These are phyloP conservation scores for Neopelma chrysocephalum DNA, from an alignment of 2,797 vertebrate genomes.

Conservation along the genomic window DNA sequence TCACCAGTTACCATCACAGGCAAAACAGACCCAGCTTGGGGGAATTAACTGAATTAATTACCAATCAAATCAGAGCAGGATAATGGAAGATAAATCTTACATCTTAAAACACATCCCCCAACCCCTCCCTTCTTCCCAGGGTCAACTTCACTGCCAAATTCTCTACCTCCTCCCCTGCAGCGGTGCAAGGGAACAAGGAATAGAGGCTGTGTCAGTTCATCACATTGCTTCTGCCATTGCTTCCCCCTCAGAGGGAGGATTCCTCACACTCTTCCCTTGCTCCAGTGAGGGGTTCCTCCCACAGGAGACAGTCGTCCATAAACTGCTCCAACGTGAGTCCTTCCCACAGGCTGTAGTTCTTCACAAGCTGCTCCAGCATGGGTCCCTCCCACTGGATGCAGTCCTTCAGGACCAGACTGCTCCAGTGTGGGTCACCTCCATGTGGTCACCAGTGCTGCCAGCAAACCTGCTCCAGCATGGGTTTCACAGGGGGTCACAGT, in stretches of 20 bases:
- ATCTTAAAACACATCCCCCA: background rate
- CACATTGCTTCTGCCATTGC: background rate
- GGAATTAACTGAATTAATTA: background rate
- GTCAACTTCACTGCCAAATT: background rate
- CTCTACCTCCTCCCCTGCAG: background rate
- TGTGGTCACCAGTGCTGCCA: too few species aligned
- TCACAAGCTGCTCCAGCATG: background rate
- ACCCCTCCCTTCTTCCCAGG: background rate
- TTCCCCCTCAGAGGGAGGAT: background rate
- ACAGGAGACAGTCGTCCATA: background rate
- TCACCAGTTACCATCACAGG: background rate
- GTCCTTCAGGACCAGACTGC: background rate
- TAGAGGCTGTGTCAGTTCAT: background rate
- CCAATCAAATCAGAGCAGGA: background rate
- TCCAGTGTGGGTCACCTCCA: too few species aligned
- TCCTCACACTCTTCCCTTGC: background rate
- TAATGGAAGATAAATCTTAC: background rate
- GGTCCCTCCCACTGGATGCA: background rate
- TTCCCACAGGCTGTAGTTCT: background rate
- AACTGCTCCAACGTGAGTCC: background rate
- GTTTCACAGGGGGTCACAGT: background rate
- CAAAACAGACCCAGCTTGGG: background rate
- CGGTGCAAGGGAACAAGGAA: background rate
- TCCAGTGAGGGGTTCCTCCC: background rate
- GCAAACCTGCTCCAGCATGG: fast-evolving